These are phyloP conservation scores for Chaunax sp. DNA, from an alignment of 2,797 vertebrate genomes.

Conservation along the genomic window DNA sequence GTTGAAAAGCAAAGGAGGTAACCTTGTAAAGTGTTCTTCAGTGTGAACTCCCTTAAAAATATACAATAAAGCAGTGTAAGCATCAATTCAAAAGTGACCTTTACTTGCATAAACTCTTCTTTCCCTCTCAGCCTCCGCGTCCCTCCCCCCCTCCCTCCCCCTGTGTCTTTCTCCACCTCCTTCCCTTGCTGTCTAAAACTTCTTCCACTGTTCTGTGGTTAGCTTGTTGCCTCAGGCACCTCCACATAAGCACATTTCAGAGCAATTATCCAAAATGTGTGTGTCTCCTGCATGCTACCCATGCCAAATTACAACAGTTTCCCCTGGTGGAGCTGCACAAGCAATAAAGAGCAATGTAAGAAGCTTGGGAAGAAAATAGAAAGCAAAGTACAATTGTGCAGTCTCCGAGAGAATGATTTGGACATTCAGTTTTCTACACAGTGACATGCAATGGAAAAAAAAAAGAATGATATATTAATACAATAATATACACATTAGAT, in stretches of 20 bases:
- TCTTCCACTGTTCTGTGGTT: conserved; percentile 66
- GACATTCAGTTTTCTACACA: conserved; percentile 47
- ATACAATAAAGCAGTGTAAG: conserved; percentile 35
- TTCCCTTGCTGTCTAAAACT: conserved; percentile 46
- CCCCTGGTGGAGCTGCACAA: conserved; percentile 65
- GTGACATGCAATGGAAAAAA: conserved; percentile 29
- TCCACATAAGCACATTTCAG: conserved; percentile 79
- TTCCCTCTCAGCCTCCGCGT: conserved; percentile 8
- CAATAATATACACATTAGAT: conserved; percentile 11
- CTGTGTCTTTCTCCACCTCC: conserved; percentile 1
- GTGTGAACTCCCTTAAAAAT: conserved; percentile 11
- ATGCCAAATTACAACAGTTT: conserved; percentile 76
- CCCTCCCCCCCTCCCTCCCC: conserved; percentile 8
- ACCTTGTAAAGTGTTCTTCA: conserved; percentile 38
- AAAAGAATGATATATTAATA: neutral
- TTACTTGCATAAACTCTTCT: conserved; percentile 47
- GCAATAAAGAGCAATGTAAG: conserved; percentile 74
- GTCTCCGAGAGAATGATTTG: conserved; percentile 48
- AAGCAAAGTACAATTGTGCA: conserved; percentile 36
- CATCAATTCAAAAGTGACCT: conserved; percentile 52
- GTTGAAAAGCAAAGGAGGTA: conserved; percentile 47
- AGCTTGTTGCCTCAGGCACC: conserved; percentile 72
- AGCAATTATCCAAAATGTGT: conserved; percentile 81
- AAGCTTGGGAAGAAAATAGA: conserved; percentile 63
- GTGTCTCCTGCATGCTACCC: conserved; percentile 69